Conservation (phyloP, 2,888 invertebrate genomes). For the Octodonta nipae region DNA sequence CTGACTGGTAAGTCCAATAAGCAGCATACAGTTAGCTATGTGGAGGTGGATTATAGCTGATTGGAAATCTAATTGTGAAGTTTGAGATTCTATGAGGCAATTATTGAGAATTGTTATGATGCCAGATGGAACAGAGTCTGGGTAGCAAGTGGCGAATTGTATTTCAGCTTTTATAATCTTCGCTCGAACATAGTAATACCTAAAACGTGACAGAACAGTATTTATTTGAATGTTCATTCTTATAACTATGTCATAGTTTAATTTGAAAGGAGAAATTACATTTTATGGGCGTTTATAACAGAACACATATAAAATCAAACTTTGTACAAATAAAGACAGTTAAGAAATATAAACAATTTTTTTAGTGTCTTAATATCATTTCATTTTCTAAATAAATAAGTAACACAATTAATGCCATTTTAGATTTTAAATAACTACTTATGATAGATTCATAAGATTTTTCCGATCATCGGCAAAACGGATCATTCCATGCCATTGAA, state of each 20-base stretch:
- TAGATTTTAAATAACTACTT: too few species aligned
- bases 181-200: slow-evolving; percentile 46
- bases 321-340: too few species aligned
- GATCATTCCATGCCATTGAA: too few species aligned
- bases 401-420: too few species aligned
- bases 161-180: slow-evolving; percentile 57
- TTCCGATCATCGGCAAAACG: too few species aligned
- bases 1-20: slow-evolving; percentile 63
- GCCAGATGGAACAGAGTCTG: slow-evolving; percentile 41
- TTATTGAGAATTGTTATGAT: slow-evolving; percentile 48
- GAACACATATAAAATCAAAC: too few species aligned
- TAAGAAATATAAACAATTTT: too few species aligned
- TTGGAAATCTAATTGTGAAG: slow-evolving; percentile 65
- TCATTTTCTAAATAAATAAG: too few species aligned
- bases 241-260: background rate
- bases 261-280: background rate
- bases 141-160: slow-evolving; percentile 40
- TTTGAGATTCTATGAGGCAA: slow-evolving; percentile 60
- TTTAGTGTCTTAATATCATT: too few species aligned
- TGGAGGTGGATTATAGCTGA: slow-evolving; percentile 63
- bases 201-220: slow-evolving; percentile 9
- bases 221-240: background rate
- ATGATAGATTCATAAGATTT: too few species aligned
- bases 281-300: too few species aligned
- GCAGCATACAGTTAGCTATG: slow-evolving; percentile 62